Percentiles rank a stretch among this genome's conserved stretches.
These are phyloP conservation scores for Anableps anableps DNA, from an alignment of 2,797 vertebrate genomes.

Conservation along the genomic window DNA sequence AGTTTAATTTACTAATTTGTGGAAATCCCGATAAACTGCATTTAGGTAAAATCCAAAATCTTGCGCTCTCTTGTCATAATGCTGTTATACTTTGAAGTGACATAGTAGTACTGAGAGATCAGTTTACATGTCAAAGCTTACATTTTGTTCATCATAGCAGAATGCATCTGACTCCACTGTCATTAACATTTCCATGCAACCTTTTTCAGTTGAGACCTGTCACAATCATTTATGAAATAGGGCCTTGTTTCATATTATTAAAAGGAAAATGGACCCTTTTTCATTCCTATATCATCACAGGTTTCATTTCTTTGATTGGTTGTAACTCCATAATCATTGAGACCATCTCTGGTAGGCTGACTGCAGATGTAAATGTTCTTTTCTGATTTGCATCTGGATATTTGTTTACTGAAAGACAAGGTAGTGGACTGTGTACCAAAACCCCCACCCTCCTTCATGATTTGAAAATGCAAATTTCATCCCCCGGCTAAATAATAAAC, in stretches of 20 bases:
- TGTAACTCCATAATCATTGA: background rate
- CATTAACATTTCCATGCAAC: background rate
- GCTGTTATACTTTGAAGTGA: background rate
- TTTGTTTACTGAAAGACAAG: conserved; percentile 2
- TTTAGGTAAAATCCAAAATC: background rate
- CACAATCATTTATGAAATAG: background rate
- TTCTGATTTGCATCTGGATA: background rate
- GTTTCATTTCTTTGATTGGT: background rate
- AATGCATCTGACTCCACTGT: background rate
- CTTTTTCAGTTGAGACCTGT: background rate
- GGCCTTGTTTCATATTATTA: background rate
- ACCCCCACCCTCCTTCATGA: background rate
- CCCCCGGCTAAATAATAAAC: background rate
- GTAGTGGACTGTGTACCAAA: background rate
- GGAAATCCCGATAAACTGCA: background rate
- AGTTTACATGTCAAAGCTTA: background rate
- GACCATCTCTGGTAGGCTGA: background rate
- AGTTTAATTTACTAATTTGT: background rate
- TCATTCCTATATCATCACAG: background rate
- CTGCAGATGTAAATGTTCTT: background rate
- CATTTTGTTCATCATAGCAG: background rate
- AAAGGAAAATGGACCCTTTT: background rate
- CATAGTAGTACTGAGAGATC: background rate
- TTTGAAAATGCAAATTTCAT: background rate
- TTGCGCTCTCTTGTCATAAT: background rate